Evolutionary conservation across 1,140 invertebrate species (phyloP).

Genomic region (Aphaenogaster rudis): DNA sequence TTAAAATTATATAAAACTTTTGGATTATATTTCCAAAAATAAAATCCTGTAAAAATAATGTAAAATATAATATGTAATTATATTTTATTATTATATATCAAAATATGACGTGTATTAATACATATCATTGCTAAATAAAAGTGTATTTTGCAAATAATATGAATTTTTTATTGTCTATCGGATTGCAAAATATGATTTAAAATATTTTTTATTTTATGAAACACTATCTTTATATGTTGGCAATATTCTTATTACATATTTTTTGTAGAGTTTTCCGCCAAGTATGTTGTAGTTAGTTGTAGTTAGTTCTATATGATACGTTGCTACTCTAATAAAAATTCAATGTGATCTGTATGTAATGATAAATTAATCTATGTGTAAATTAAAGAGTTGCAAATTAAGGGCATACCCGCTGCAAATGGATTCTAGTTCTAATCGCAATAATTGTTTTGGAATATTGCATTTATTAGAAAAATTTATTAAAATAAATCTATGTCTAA

Average conservation of each 20-base stretch:
- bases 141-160: not conserved
- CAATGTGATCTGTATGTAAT: too few species aligned
- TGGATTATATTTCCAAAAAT: not conserved
- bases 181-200: not conserved
- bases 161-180: not conserved
- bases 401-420: not conserved
- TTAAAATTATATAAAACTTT: not conserved
- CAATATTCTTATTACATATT: too few species aligned
- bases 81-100: not conserved
- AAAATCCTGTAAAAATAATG: not conserved
- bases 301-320: too few species aligned
- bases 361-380: too few species aligned
- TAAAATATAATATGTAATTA: conserved; percentile 23
- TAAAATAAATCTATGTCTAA: not conserved
- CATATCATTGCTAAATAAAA: not conserved
- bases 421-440: not conserved
- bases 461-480: not conserved
- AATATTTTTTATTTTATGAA: not conserved
- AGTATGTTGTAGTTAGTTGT: too few species aligned
- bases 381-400: not conserved
- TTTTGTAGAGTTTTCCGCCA: too few species aligned
- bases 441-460: not conserved
- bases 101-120: conserved; percentile 8
- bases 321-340: too few species aligned
- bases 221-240: not conserved